These are phyloP conservation scores for Malurus leucopterus DNA, from an alignment of 2,797 vertebrate species.

Conservation along the genomic window DNA sequence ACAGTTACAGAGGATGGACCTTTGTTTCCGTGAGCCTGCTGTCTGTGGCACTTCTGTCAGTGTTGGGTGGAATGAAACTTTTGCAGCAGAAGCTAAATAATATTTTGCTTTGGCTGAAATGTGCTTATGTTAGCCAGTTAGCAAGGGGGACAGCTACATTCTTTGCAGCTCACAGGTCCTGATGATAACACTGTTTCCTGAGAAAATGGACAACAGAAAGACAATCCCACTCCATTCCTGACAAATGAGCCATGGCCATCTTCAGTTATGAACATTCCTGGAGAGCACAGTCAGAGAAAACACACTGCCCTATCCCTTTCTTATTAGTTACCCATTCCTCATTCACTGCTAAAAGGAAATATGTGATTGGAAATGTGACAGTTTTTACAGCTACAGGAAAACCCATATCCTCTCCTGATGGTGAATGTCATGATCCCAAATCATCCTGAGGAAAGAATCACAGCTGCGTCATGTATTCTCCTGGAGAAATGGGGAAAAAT, in stretches of 20 bases:
- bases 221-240: neutral
- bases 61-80: neutral
- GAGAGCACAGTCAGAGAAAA: neutral
- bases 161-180: neutral
- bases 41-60: neutral
- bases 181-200: neutral
- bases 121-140: neutral
- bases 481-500: neutral
- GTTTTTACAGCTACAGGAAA: neutral
- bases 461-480: neutral
- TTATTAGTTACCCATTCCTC: neutral
- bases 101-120: neutral
- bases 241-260: neutral
- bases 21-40: neutral
- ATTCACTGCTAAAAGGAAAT: neutral
- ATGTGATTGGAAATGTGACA: neutral
- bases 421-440: neutral
- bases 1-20: neutral
- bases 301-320: neutral
- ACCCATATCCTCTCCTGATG: neutral
- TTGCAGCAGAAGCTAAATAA: neutral
- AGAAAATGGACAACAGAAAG: neutral
- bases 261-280: neutral
- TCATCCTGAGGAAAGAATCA: neutral
- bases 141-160: neutral